Conservation (phyloP, 2,113 vertebrate genomes). For the Oxyruncus cristatus region DNA sequence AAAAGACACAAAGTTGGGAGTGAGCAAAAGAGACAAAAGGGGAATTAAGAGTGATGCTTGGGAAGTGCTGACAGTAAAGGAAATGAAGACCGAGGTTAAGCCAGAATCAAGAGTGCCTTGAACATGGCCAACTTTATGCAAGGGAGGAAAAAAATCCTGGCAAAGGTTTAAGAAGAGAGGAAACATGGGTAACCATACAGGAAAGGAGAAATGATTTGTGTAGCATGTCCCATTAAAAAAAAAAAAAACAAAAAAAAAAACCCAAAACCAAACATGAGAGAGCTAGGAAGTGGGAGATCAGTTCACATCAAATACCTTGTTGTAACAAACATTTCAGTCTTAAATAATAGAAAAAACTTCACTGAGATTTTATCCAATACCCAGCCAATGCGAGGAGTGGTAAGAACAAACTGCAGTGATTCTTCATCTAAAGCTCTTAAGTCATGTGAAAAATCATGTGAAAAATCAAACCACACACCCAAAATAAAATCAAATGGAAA, state of each 20-base stretch:
- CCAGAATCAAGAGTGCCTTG: slow-evolving; percentile 42
- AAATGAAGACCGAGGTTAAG: slow-evolving; percentile 48
- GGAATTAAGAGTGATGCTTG: slow-evolving; percentile 53
- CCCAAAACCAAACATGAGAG: background rate
- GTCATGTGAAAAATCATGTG: background rate
- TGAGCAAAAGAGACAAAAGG: slow-evolving; percentile 71
- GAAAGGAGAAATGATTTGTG: slow-evolving; percentile 42
- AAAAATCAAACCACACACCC: background rate
- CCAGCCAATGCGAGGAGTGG: background rate
- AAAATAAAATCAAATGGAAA: background rate
- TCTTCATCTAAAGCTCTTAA: background rate
- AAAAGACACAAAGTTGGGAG: slow-evolving; percentile 74
- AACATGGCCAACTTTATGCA: slow-evolving; percentile 16
- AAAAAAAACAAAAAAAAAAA: background rate
- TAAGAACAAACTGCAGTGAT: background rate
- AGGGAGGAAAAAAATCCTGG: background rate
- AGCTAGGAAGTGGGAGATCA: background rate
- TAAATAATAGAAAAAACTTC: background rate
- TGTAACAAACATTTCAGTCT: slow-evolving; percentile 7
- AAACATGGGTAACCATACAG: slow-evolving; percentile 14
- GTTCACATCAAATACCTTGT: slow-evolving; percentile 2
- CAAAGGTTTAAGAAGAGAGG: slow-evolving; percentile 38
- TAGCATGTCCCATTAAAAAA: background rate
- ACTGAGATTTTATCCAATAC: background rate
- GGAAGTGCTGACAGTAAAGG: slow-evolving; percentile 38